Evolutionary conservation across 2,888 invertebrate genomes (phyloP).

Genomic region (Margaritifera margaritifera): DNA sequence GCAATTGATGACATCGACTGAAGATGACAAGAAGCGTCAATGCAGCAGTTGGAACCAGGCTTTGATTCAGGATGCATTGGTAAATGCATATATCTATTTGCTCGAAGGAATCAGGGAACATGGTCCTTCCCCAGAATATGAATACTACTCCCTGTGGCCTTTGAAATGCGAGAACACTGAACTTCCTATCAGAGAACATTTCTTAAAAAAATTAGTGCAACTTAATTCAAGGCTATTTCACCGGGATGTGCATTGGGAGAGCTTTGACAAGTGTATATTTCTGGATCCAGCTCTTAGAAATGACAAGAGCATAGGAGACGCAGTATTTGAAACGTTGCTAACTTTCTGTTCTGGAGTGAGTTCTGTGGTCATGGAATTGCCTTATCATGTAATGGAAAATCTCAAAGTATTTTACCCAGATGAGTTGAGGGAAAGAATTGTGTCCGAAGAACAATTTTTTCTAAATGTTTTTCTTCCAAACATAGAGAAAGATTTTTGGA

Average conservation of each 20-base stretch:
- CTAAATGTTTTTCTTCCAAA: slow-evolving; percentile 14
- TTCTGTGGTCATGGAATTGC: too few species aligned
- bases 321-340: slow-evolving; percentile 6
- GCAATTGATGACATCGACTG: slow-evolving; percentile 41
- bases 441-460: slow-evolving; percentile 11
- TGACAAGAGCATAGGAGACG: slow-evolving; percentile 6
- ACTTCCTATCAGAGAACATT: slow-evolving; percentile 3
- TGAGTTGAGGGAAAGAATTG: slow-evolving; percentile 2
- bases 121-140: slow-evolving; percentile 1
- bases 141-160: slow-evolving; percentile 6
- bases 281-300: slow-evolving; percentile 7
- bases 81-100: slow-evolving; percentile 18
- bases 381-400: too few species aligned
- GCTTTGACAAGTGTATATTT: slow-evolving; percentile 11
- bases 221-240: slow-evolving; percentile 9
- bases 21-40: slow-evolving; percentile 48
- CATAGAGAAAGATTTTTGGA: slow-evolving; percentile 8
- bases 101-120: slow-evolving; percentile 7
- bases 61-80: slow-evolving; percentile 16
- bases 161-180: background rate
- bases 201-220: slow-evolving; percentile 5
- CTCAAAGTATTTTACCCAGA: background rate
- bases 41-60: slow-evolving; percentile 18
- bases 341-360: slow-evolving; percentile 3
- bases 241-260: background rate